A percentile compares a stretch with the other conserved stretches of the same genome.
Evolutionary conservation across 2,797 vertebrate species (phyloP).

Genomic region (Arrhamphus sclerolepis): DNA sequence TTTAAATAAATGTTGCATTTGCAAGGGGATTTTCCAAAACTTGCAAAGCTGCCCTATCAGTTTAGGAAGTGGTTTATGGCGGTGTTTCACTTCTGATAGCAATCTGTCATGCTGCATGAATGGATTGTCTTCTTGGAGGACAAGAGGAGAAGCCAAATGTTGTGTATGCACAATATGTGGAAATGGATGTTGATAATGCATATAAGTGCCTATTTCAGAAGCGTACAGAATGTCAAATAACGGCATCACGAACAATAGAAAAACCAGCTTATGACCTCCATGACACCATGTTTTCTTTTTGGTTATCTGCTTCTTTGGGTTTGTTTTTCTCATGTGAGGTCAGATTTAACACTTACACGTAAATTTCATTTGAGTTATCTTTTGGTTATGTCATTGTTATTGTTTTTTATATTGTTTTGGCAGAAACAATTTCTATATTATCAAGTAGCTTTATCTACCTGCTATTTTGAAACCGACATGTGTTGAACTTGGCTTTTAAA

Average conservation of each 20-base stretch:
- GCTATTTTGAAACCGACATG: too few species aligned
- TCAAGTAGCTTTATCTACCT: too few species aligned
- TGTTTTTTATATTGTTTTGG: background rate
- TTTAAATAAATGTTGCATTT: slow-evolving; percentile 36
- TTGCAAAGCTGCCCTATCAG: slow-evolving; percentile 45
- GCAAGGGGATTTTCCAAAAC: slow-evolving; percentile 45
- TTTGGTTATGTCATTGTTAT: background rate
- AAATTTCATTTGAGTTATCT: slow-evolving; percentile 1
- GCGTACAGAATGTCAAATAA: slow-evolving; percentile 34
- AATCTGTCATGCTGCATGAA: slow-evolving; percentile 49
- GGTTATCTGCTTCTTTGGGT: slow-evolving; percentile 35
- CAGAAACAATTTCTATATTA: too few species aligned
- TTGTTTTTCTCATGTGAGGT: slow-evolving; percentile 27
- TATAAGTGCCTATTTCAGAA: slow-evolving; percentile 22
- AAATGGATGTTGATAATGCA: slow-evolving; percentile 72
- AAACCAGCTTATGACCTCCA: slow-evolving; percentile 36
- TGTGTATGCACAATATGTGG: slow-evolving; percentile 73
- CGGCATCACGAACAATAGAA: slow-evolving; percentile 57
- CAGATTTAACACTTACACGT: slow-evolving; percentile 5
- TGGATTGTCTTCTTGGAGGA: slow-evolving; percentile 36
- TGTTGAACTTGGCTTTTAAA: too few species aligned
- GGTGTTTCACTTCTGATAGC: slow-evolving; percentile 52
- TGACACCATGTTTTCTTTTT: background rate
- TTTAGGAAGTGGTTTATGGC: slow-evolving; percentile 45
- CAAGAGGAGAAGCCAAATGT: slow-evolving; percentile 44